Percentiles rank a stretch among this genome's conserved stretches.
phyloP scores from a whole-genome alignment of 2,888 invertebrate genomes.

The Andrena flavipes region DNA sequence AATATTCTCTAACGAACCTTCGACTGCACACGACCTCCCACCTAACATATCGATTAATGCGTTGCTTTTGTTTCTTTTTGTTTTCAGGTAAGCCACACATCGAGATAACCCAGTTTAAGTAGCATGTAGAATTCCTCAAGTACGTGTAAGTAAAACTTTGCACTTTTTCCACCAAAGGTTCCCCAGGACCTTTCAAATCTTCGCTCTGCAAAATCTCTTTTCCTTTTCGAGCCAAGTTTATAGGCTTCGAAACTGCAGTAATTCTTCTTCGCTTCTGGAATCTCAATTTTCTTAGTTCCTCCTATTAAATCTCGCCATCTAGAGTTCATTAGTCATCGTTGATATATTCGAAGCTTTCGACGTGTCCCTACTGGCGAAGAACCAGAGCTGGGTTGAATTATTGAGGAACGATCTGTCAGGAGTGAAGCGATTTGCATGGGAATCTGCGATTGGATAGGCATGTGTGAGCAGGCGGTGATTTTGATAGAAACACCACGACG shows the following conservation, averaged over 20 bases:
- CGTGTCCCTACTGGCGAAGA: too few species aligned
- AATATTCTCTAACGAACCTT: background rate
- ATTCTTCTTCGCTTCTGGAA: too few species aligned
- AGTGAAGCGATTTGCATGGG: background rate
- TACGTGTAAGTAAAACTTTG: conserved; percentile 49
- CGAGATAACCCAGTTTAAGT: conserved; percentile 44
- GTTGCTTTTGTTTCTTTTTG: conserved; percentile 54
- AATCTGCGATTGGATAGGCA: background rate
- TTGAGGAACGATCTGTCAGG: background rate
- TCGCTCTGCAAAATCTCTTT: too few species aligned
- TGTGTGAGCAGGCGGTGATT: conserved; percentile 14
- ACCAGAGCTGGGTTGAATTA: too few species aligned
- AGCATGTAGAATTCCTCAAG: conserved; percentile 31
- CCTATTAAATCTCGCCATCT: too few species aligned
- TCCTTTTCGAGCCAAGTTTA: too few species aligned
- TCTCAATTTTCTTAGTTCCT: too few species aligned
- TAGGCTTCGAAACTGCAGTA: too few species aligned
- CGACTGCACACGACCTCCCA: background rate
- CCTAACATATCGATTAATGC: conserved; percentile 30
- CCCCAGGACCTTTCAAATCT: too few species aligned
- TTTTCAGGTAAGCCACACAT: conserved; percentile 73
- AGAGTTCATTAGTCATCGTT: too few species aligned
- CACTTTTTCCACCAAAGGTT: conserved; percentile 17
- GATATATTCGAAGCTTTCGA: too few species aligned
- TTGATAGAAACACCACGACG: conserved; percentile 53